Percentiles rank a stretch among this genome's conserved stretches.
These are phyloP conservation scores for Brotula barbata DNA, from an alignment of 2,797 vertebrate species.

Conservation along the genomic window DNA sequence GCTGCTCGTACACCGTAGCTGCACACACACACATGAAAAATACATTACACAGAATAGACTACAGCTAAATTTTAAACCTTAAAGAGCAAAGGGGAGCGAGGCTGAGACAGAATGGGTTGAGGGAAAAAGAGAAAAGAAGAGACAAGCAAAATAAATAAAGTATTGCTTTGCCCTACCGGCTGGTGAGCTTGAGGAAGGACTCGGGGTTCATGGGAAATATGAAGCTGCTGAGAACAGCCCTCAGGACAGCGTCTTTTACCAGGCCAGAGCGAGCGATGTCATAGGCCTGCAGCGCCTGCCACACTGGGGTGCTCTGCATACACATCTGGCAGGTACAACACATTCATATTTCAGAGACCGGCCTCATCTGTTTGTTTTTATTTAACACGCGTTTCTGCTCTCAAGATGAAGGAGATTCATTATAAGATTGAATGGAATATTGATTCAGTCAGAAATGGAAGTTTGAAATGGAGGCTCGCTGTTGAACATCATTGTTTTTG, in stretches of 20 bases:
- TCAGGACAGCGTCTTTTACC: conserved; percentile 77
- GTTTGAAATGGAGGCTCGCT: no score
- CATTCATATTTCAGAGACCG: conserved; percentile 10
- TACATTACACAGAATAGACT: conserved; percentile 17
- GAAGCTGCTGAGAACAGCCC: conserved; percentile 78
- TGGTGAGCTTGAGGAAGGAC: conserved; percentile 80
- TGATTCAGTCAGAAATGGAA: no score
- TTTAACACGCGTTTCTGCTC: no score
- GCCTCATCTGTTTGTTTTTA: not conserved
- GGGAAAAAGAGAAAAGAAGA: conserved; percentile 44
- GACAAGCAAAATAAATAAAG: conserved; percentile 20
- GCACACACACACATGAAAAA: conserved; percentile 32
- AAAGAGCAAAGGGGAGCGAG: conserved; percentile 13
- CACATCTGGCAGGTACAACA: conserved; percentile 60
- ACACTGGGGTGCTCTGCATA: conserved; percentile 53
- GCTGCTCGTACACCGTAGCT: conserved; percentile 71
- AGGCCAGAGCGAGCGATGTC: conserved; percentile 72
- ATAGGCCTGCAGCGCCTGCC: conserved; percentile 75
- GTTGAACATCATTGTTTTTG: no score
- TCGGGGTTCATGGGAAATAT: conserved; percentile 74
- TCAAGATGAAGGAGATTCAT: no score
- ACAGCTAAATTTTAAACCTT: conserved; percentile 24
- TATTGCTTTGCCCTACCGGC: conserved; percentile 56
- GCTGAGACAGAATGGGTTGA: conserved; percentile 32
- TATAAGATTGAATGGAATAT: no score